Evolutionary conservation across 2,888 invertebrate genomes (phyloP).

Genomic region (Eupeodes luniger): DNA sequence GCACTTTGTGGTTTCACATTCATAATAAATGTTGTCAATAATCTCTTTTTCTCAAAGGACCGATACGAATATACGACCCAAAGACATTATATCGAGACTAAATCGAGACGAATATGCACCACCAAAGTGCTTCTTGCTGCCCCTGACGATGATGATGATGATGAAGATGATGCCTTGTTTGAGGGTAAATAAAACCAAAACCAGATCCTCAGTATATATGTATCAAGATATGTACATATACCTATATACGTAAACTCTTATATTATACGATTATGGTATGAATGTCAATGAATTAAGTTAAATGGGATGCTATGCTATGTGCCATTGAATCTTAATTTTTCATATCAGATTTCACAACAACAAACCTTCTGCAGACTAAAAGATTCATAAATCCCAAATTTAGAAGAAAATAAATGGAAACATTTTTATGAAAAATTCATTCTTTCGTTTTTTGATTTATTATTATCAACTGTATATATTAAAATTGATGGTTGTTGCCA

Average conservation of each 20-base stretch:
- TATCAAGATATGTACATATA: neutral
- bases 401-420: constrained; percentile 19
- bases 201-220: constrained; percentile 10
- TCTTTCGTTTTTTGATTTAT: constrained; percentile 60
- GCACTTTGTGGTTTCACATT: constrained; percentile 71
- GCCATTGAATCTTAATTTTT: constrained; percentile 47
- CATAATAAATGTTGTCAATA: constrained; percentile 59
- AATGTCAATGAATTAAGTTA: neutral
- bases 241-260: too few relatives aligned
- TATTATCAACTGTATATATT: constrained; percentile 48
- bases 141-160: neutral
- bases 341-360: constrained; percentile 46
- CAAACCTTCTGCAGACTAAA: neutral
- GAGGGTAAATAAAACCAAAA: constrained; percentile 39
- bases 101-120: neutral
- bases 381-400: constrained; percentile 12
- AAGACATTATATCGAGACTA: neutral
- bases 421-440: neutral
- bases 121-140: constrained; percentile 16
- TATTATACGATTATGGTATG: too few relatives aligned
- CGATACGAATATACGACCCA: neutral
- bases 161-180: neutral
- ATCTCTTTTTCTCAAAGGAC: constrained; percentile 43
- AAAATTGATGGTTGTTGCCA: neutral
- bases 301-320: neutral